Evolutionary conservation across 1,140 invertebrate species (phyloP).

Genomic region (Brachionus manjavacas): DNA sequence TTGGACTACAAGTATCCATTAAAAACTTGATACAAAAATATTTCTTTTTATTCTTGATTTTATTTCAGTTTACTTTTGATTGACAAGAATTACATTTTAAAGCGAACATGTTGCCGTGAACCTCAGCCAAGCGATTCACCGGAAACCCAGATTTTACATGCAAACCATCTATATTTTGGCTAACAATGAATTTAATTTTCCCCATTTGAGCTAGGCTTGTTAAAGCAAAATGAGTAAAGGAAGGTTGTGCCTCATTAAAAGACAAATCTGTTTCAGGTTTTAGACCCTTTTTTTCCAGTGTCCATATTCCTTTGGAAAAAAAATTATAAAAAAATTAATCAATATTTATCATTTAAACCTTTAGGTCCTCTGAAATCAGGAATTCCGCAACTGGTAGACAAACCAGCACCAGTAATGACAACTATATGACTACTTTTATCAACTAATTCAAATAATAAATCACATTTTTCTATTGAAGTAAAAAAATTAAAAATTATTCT

Average conservation of each 20-base stretch:
- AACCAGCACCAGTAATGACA: slow-evolving; percentile 86
- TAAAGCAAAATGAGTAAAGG: slow-evolving; percentile 87
- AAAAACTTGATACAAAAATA: slow-evolving; percentile 66
- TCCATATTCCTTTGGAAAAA: slow-evolving; percentile 82
- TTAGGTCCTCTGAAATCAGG: slow-evolving; percentile 63
- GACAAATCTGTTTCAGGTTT: slow-evolving; percentile 75
- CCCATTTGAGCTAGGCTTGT: slow-evolving; percentile 69
- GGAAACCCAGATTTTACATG: slow-evolving; percentile 82
- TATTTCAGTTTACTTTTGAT: slow-evolving; percentile 62
- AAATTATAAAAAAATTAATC: background rate
- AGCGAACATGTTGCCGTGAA: slow-evolving; percentile 97
- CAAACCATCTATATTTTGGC: slow-evolving; percentile 95
- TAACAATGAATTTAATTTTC: slow-evolving; percentile 75
- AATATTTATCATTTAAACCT: background rate
- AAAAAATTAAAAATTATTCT: background rate
- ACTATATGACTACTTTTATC: slow-evolving; percentile 75
- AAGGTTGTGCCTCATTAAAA: slow-evolving; percentile 85
- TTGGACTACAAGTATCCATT: slow-evolving; percentile 69
- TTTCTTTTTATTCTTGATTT: background rate
- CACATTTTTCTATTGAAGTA: background rate
- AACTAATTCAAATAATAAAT: background rate
- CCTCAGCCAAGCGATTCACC: slow-evolving; percentile 75
- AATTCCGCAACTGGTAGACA: slow-evolving; percentile 66
- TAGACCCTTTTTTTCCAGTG: slow-evolving; percentile 82
- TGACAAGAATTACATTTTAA: slow-evolving; percentile 86